These are phyloP conservation scores for Pteronotus mesoamericanus DNA, from an alignment of 2,797 vertebrate genomes.

Conservation along the genomic window DNA sequence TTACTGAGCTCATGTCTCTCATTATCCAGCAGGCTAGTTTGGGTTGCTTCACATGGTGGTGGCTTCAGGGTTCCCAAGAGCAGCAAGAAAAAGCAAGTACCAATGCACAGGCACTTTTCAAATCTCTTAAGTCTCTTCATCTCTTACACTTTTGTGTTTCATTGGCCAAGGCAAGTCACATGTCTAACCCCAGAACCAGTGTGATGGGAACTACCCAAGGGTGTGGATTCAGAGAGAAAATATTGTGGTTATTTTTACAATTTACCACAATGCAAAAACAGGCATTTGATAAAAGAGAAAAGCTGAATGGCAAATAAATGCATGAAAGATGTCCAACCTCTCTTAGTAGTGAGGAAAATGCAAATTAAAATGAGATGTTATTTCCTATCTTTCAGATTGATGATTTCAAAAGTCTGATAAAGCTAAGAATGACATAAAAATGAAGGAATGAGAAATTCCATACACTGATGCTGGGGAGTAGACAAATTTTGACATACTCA, in stretches of 20 bases:
- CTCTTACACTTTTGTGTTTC: neutral
- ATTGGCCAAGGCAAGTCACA: neutral
- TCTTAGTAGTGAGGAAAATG: neutral
- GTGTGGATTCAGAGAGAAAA: neutral
- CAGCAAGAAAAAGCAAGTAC: neutral
- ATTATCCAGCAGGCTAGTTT: neutral
- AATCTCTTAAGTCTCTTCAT: neutral
- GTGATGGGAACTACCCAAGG: neutral
- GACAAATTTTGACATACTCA: neutral
- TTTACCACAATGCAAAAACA: neutral
- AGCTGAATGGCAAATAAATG: neutral
- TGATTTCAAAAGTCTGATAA: conserved; percentile 6
- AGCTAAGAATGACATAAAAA: neutral
- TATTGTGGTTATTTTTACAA: neutral
- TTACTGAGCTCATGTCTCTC: neutral
- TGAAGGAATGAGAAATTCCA: neutral
- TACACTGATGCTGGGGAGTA: neutral
- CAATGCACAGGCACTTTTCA: neutral
- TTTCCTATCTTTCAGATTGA: neutral
- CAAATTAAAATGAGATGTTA: conserved; percentile 4
- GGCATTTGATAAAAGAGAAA: conserved; percentile 22
- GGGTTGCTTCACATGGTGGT: neutral
- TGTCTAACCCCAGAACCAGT: neutral
- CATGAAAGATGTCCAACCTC: neutral
- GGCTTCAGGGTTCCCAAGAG: neutral